A percentile compares a stretch with the other conserved stretches of the same genome.
Conservation (phyloP, 2,113 vertebrate species). For the Cathartes aura region DNA sequence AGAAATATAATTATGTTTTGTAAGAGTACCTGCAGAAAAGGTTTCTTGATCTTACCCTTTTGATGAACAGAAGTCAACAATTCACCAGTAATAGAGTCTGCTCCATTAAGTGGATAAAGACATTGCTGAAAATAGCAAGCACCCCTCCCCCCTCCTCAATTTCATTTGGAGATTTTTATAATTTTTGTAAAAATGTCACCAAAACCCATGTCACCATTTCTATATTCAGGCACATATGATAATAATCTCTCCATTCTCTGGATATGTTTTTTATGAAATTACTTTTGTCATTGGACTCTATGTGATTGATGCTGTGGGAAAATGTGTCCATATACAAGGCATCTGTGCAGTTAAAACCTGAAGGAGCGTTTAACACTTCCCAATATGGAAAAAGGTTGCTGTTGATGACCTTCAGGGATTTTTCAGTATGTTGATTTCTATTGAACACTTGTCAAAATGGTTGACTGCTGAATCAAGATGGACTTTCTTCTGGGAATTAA, state of each 20-base stretch:
- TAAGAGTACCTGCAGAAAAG: neutral
- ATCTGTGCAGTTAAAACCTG: neutral
- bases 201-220: neutral
- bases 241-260: neutral
- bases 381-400: neutral
- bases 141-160: fast-evolving
- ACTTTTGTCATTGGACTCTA: neutral
- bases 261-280: neutral
- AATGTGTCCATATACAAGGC: neutral
- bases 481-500: neutral
- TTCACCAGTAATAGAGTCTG: neutral
- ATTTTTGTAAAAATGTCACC: neutral
- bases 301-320: neutral
- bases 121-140: neutral
- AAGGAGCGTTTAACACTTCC: neutral
- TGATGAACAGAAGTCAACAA: neutral
- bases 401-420: neutral
- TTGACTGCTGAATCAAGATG: neutral
- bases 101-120: neutral
- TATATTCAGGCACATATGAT: neutral
- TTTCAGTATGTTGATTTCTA: neutral
- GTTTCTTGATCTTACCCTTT: neutral
- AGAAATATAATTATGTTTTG: neutral
- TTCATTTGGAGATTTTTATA: neutral
- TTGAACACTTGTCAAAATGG: neutral